phyloP scores from a whole-genome alignment of 2,113 vertebrate genomes.

The Sebastes fasciatus region DNA sequence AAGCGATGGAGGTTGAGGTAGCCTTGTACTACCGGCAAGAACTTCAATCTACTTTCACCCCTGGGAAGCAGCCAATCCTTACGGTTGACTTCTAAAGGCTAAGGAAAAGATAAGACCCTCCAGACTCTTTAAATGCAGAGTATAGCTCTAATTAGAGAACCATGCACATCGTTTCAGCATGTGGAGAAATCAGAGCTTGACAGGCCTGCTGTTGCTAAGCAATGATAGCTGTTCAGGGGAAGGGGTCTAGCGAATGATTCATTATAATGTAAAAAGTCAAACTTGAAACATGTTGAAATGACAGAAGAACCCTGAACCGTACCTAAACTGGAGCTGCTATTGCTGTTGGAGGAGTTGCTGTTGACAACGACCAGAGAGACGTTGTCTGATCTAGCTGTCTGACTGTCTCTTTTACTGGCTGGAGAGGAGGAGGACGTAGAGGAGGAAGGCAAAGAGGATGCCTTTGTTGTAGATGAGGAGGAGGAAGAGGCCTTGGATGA shows the following conservation, averaged over 20 bases:
- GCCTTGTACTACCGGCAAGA: too few species aligned
- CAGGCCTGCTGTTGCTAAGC: not conserved
- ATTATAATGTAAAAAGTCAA: not conserved
- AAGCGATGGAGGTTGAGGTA: too few species aligned
- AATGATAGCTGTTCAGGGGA: not conserved
- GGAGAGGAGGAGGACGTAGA: slow-evolving; percentile 62
- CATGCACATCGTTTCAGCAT: not conserved
- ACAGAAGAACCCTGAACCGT: slow-evolving; percentile 52
- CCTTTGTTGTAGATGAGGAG: slow-evolving; percentile 61
- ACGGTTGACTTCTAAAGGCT: not conserved
- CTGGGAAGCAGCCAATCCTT: too few species aligned
- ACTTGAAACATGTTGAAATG: not conserved
- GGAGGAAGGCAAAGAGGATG: slow-evolving; percentile 49
- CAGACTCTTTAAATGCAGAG: not conserved
- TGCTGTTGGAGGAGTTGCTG: slow-evolving; percentile 75
- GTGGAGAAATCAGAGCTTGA: slow-evolving; percentile 4
- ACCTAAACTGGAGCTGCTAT: slow-evolving; percentile 86
- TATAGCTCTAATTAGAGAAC: not conserved
- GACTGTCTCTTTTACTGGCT: slow-evolving; percentile 79
- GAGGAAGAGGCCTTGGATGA: slow-evolving; percentile 63
- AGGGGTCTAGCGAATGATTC: not conserved
- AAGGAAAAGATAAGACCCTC: not conserved
- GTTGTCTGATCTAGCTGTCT: slow-evolving; percentile 72
- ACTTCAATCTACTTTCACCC: too few species aligned
- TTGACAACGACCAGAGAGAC: slow-evolving; percentile 65